Base-by-base conservation (phyloP, 2,888 invertebrate genomes). In the Lasius platythorax region DNA sequence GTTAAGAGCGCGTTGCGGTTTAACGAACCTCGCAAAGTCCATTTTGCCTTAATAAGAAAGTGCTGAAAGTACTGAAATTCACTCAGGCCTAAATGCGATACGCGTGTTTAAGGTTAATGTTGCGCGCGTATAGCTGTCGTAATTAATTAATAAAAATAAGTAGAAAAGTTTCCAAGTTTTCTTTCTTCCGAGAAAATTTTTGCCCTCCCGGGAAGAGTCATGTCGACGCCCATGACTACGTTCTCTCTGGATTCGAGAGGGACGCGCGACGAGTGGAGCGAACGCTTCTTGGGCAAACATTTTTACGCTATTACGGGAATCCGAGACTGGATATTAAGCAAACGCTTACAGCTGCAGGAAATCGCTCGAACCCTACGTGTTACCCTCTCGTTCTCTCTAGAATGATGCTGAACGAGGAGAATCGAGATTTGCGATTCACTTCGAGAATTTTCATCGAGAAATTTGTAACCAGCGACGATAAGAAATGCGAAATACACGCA, bases 231-330 rank as follows among this genome's bases (percentile, higher is more conserved):
- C 72, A 72, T 70, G 70, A 61, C 15, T 61, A n/a, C 37, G 61
- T 61, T 72, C 61, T 72, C 37, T 46, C 58, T 43, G 61, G 61
- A 72, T 66, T 68, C 72, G 74, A 66, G 76, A 53, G 37, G 67
- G 15, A 53, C 61, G 72, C 37, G 33, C 63, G 70, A 76, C 43
- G 74, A 81, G 74, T 74, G 40, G 43, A 68, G 70, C 85, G 82
- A 89, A 87, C 91, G 86, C 88, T 91, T 85, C 91, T 92, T 91
- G 87, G 87, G 91, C 91, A 94, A 94, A 94, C 93, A 94, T 94
- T 95, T 94, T 94, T 93, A 93, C 90, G 90, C 93, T 92, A 93
- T 93, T 93, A 92, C 90, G 88, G 79, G 91, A 92, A 92, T 92
- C 90, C 91, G 90, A 90, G 90, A 93, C 93, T 91, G 91, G 93